Evolutionary conservation across 2,113 vertebrate species (phyloP).

Genomic region (Neopipo cinnamomea): DNA sequence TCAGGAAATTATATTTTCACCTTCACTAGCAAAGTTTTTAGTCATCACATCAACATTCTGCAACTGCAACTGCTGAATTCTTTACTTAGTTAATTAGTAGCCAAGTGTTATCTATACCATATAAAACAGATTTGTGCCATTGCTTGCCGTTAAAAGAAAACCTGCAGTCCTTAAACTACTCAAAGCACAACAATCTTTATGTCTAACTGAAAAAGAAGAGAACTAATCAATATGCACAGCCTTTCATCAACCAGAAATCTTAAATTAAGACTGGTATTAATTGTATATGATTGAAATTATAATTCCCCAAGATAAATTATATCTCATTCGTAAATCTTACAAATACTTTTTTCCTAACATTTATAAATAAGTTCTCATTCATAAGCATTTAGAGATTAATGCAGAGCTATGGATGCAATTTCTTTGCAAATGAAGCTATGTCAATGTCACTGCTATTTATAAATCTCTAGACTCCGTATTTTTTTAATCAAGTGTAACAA

Average conservation of each 20-base stretch:
- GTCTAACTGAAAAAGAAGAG: neutral
- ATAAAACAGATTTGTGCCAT: neutral
- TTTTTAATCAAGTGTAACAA: constrained; percentile 12
- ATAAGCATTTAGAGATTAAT: constrained; percentile 21
- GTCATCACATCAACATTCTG: neutral
- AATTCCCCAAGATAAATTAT: neutral
- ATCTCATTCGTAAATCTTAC: neutral
- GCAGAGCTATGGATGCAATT: neutral
- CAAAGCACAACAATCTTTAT: neutral
- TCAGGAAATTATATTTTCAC: neutral
- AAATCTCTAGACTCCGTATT: neutral
- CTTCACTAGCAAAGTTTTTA: neutral
- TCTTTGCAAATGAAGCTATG: constrained; percentile 20
- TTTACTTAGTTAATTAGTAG: neutral
- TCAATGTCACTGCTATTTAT: constrained; percentile 16
- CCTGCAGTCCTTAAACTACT: neutral
- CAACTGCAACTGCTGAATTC: neutral
- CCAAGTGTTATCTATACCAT: neutral
- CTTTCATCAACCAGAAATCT: neutral
- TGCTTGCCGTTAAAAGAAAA: neutral
- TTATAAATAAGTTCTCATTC: constrained; percentile 25
- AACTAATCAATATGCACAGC: neutral
- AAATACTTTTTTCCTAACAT: neutral
- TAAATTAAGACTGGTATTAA: constrained; percentile 34
- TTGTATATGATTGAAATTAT: neutral